A percentile compares a stretch with the other conserved stretches of the same genome.
These are phyloP conservation scores for Felis catus DNA, from an alignment of 2,113 vertebrate species.

Conservation along the genomic window F.catus_Fca126_mat1.0 CM031416.1:57411501-57412000, in stretches of 20 bases:
- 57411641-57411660: neutral
- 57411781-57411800: neutral
- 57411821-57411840: constrained; percentile 19
- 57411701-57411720: neutral
- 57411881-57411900: neutral
- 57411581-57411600: neutral
- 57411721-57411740: neutral
- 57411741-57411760: neutral
- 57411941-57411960: neutral
- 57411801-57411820: neutral
- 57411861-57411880: neutral
- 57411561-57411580: neutral
- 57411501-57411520: neutral
- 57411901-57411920: neutral
- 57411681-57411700: neutral
- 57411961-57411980: neutral
- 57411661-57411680: neutral
- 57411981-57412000: constrained; percentile 16
- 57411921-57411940: neutral
- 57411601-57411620: neutral
- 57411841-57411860: constrained; percentile 36
- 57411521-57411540: neutral
- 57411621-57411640: constrained; percentile 12
- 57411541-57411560: neutral
- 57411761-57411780: neutral